Evolutionary conservation across 2,888 invertebrate genomes (phyloP).

Genomic region (Nipponacmea schrenckii): DNA sequence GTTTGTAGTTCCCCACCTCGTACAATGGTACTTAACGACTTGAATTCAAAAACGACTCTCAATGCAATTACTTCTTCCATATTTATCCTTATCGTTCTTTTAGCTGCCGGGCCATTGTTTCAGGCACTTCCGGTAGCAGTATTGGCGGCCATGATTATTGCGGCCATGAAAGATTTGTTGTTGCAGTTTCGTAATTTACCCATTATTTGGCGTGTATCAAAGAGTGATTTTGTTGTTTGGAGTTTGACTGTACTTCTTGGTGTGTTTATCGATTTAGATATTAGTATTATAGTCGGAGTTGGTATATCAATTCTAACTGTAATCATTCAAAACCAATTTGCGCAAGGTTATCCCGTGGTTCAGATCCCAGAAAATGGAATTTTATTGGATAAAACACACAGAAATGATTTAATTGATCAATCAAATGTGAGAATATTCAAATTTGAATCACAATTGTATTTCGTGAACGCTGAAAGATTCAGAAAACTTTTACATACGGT

Average conservation of each 20-base stretch:
- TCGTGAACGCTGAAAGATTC: conserved; percentile 28
- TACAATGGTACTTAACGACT: conserved; percentile 49
- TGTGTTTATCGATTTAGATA: conserved; percentile 48
- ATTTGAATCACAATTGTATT: conserved; percentile 24
- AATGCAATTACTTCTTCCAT: conserved; percentile 47
- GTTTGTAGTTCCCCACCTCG: conserved; percentile 62
- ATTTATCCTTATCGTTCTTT: conserved; percentile 54
- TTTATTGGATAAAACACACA: conserved; percentile 13
- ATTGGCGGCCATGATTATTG: conserved; percentile 68
- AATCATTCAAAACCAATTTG: conserved; percentile 39
- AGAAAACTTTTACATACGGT: conserved; percentile 18
- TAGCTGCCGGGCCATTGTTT: conserved; percentile 56
- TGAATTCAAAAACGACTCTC: conserved; percentile 53
- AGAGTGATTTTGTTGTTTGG: conserved; percentile 76
- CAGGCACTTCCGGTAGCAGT: conserved; percentile 56
- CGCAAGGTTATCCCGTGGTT: conserved; percentile 32
- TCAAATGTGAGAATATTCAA: conserved; percentile 29
- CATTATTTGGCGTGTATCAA: conserved; percentile 80
- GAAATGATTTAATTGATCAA: conserved; percentile 18
- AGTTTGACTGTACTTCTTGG: conserved; percentile 44
- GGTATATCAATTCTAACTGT: conserved; percentile 41
- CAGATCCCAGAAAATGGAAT: conserved; percentile 28
- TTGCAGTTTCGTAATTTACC: conserved; percentile 77
- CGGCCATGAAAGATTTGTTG: conserved; percentile 67
- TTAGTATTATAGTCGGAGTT: conserved; percentile 56